Conservation (phyloP, 2,888 invertebrate species). For the Encarsia formosa region DNA sequence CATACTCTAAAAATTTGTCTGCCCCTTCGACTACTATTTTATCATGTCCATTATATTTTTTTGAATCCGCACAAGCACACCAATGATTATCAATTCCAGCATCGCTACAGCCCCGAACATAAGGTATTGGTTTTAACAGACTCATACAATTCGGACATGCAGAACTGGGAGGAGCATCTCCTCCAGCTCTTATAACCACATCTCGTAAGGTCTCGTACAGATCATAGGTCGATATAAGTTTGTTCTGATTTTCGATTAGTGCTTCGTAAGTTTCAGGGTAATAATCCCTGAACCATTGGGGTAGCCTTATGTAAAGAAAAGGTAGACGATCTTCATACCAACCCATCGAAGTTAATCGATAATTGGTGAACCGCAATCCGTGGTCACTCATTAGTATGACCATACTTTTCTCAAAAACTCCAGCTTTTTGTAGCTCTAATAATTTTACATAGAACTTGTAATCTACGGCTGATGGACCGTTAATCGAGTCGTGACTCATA, state of each 20-base stretch:
- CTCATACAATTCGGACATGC: conserved; percentile 67
- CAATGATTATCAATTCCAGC: conserved; percentile 68
- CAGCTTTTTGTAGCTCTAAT: conserved; percentile 57
- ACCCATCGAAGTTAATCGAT: conserved; percentile 64
- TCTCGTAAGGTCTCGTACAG: conserved; percentile 68
- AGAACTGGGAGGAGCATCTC: conserved; percentile 48
- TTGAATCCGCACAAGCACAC: conserved; percentile 70
- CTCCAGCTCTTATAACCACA: conserved; percentile 57
- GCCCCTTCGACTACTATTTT: conserved; percentile 56
- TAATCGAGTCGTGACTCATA: conserved; percentile 69
- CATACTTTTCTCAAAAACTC: conserved; percentile 62
- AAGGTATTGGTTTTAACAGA: conserved; percentile 58
- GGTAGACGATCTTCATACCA: conserved; percentile 78
- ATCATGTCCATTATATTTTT: conserved; percentile 52
- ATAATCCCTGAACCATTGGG: conserved; percentile 58
- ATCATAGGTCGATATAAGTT: conserved; percentile 72
- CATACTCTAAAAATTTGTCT: conserved; percentile 50
- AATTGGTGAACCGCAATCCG: conserved; percentile 72
- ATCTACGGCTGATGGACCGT: conserved; percentile 66
- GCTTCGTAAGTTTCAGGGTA: conserved; percentile 57
- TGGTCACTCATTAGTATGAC: conserved; percentile 75
- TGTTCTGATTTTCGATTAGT: conserved; percentile 60
- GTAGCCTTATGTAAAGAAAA: conserved; percentile 67
- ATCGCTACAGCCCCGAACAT: conserved; percentile 64
- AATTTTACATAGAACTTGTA: conserved; percentile 59